These are phyloP conservation scores for Spongilla lacustris DNA, from an alignment of 37 sponge, comb jelly and placozoan species.

Conservation along the genomic window DNA sequence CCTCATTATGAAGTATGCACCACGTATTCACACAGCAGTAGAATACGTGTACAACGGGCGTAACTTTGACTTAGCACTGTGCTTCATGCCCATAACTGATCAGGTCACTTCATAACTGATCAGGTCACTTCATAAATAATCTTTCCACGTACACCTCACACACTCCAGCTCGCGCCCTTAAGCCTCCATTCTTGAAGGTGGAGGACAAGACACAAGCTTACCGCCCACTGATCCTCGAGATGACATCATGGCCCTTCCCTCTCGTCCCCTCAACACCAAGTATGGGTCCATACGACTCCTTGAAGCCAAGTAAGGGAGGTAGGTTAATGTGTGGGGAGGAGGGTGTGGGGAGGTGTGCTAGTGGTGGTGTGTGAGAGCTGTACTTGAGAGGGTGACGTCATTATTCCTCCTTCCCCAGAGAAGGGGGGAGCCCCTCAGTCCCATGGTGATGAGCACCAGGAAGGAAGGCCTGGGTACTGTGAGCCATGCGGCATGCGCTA, in stretches of 20 bases:
- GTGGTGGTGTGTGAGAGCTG: background rate
- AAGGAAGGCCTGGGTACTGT: conserved; percentile 59
- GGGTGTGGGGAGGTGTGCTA: background rate
- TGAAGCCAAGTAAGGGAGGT: background rate
- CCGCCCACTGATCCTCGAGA: conserved; percentile 63
- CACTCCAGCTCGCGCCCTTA: conserved; percentile 29
- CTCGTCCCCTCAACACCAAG: conserved; percentile 1
- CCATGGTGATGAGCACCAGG: background rate
- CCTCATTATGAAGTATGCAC: too few relatives aligned
- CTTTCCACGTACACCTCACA: too few relatives aligned
- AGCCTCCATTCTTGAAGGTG: conserved; percentile 65
- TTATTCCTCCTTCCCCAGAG: background rate
- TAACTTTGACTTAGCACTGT: too few relatives aligned
- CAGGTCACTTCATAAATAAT: too few relatives aligned
- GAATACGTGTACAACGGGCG: too few relatives aligned
- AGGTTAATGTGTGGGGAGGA: background rate
- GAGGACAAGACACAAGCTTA: conserved; percentile 58
- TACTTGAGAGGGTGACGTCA: background rate
- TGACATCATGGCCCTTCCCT: conserved; percentile 54
- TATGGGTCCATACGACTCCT: background rate
- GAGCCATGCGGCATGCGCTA: conserved; percentile 61
- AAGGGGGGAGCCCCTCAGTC: background rate
- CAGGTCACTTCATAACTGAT: too few relatives aligned
- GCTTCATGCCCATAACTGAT: too few relatives aligned
- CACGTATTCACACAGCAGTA: too few relatives aligned